Base-by-base conservation (phyloP, 2,888 invertebrate genomes). In the Ophion ventricosus region DNA sequence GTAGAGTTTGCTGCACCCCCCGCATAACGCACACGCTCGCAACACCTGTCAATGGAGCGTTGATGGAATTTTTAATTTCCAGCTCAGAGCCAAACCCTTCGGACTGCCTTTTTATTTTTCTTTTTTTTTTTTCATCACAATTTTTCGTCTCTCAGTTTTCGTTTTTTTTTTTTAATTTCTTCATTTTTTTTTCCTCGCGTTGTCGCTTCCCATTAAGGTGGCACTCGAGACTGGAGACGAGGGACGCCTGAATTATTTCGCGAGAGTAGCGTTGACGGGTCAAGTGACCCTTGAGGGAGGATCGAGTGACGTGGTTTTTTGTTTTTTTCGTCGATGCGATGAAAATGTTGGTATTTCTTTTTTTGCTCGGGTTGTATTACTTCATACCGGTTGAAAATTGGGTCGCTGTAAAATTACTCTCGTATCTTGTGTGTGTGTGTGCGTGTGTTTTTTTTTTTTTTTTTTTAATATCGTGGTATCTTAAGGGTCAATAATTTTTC, bases 61-160 rank as follows among this genome's bases (percentile, higher is more conserved):
- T 91, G 91, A 92, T 92, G 91, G 92, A 92, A 92, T 92, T 92
- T 92, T 92, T 91, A 90, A 92, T 91, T 87, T 84, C 69, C 43
- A 23, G 78, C 84, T 67, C 85, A 20, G n/a, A 61, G 61, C 72
- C 76, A 35, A 76, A 25, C 80, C 80, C 77, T 83, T 80, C 82
- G 80, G 76, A 64, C 84, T 67, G 29, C 54, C n/a, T 23, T 64
- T 61, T 40, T 66, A 20, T 1, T 64, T 63, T 11, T 67, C 1
- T 66, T 64, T 79, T 72, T 70, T 43, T 49, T 70, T 25, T 70
- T 23, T 1, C 35, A 8, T 20, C 17, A 20, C 2, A 57, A 25
- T 56, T 72, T 77, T 75, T 40, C 20, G 14, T 14, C 61, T 54
- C 14, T 11, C 25, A 66, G 25, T 17, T 54, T 29, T n/a, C 11